Conservation (phyloP, 1,140 invertebrate species). For the Nebria ingens region DNA sequence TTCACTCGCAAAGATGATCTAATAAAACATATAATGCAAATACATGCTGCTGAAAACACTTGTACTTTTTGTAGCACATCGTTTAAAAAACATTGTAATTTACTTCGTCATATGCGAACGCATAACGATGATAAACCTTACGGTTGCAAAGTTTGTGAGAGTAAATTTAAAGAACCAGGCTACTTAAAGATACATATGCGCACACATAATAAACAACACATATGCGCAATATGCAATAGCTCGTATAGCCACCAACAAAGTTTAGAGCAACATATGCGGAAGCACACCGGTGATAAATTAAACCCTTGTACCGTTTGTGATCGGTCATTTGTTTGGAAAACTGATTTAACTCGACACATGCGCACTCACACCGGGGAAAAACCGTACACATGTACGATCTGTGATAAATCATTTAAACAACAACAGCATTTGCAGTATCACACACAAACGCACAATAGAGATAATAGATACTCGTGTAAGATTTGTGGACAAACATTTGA, state of each 20-base stretch:
- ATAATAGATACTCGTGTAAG: slow-evolving; percentile 91
- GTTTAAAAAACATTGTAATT: neutral
- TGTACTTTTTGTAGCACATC: neutral
- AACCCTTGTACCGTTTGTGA: neutral
- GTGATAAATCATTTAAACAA: neutral
- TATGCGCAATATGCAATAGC: neutral
- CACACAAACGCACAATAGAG: slow-evolving; percentile 83
- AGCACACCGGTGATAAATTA: neutral
- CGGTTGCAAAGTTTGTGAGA: neutral
- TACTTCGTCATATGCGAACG: neutral
- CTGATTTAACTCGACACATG: slow-evolving; percentile 26
- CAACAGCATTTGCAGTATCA: slow-evolving; percentile 23
- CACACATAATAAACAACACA: neutral
- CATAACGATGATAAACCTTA: neutral
- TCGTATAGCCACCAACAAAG: neutral
- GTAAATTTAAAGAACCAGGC: neutral
- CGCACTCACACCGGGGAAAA: slow-evolving; percentile 32
- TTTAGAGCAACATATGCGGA: neutral
- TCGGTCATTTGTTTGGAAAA: neutral
- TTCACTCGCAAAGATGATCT: slow-evolving; percentile 17
- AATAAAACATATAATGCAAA: neutral
- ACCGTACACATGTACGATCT: no score
- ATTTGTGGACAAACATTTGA: no score
- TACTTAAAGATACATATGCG: neutral
- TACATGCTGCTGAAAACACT: neutral